Evolutionary conservation across 2,888 invertebrate genomes (phyloP), one percentile per base, ranked within the genome.

Genomic region (Apeira syringaria): DNA sequence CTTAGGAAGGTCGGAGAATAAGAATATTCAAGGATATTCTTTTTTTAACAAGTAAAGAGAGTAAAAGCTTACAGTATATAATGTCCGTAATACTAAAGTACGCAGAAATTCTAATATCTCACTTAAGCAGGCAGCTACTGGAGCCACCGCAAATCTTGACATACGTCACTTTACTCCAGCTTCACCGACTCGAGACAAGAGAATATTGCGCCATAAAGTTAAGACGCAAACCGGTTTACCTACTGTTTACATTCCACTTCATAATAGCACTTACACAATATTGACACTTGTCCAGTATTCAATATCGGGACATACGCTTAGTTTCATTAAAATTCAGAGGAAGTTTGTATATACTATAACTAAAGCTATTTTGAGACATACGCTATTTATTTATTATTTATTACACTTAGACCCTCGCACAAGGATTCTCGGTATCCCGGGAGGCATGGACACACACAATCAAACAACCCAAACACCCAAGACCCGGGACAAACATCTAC

Each of bases 211-310:
- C 36, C 51, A 50, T 54, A 36, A 37, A 38, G 15, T 37, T 40
- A 46, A 38, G 33, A 25, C 30, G 22, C 22, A 3, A 42, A n/a
- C 29, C 18, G 25, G 33, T 15, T 24, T 26, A 33, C 12, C 12
- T 8, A 0, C 7, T 13, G n/a, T 34, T 53, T 55, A 58, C 60
- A 56, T 59, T 53, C 53, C 57, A 54, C 63, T 62, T 64, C 53
- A 59, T 67, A 61, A 64, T 61, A 51, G 53, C 61, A 61, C 59
- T 64, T 64, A 60, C 17, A 34, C 39, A 49, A 57, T 5, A 60
- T 4, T 4, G 61, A 61, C 58, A 59, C 51, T 54, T 52, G 15
- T 9, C 8, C 25, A 26, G 41, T 34, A 25, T 7, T 12, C 18
- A 9, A 24, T 17, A 7, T 35, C 6, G 6, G 7, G 20, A 7